phyloP scores from a whole-genome alignment of 2,113 vertebrate genomes.

The Lethenteron reissneri region DNA sequence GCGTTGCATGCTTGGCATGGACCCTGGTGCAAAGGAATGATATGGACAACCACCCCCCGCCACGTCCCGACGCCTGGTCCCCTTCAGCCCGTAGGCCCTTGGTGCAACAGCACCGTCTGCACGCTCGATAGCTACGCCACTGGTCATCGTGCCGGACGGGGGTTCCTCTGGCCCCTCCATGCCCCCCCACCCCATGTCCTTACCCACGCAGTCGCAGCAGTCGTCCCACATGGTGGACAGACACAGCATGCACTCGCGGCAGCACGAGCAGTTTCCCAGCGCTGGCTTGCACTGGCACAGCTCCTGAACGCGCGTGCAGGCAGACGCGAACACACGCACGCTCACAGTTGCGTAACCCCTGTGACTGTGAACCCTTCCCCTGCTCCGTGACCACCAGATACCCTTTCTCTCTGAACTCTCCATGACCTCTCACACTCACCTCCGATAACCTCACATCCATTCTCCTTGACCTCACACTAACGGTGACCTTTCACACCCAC shows the following conservation, averaged over 20 bases:
- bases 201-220: slow-evolving; percentile 95
- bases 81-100: not conserved
- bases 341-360: too few species aligned
- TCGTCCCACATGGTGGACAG: slow-evolving; percentile 88
- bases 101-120: not conserved
- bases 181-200: slow-evolving; percentile 17
- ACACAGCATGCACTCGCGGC: slow-evolving; percentile 95
- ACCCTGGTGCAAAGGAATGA: not conserved
- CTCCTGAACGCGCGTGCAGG: slow-evolving; percentile 28
- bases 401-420: too few species aligned
- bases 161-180: not conserved
- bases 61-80: not conserved
- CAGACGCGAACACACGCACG: not conserved
- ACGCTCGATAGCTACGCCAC: not conserved
- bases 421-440: too few species aligned
- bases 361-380: too few species aligned
- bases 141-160: not conserved
- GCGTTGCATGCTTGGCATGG: not conserved
- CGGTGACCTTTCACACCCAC: too few species aligned
- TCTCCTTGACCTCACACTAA: too few species aligned
- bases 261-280: slow-evolving; percentile 90
- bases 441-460: too few species aligned
- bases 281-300: slow-evolving; percentile 84
- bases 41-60: not conserved
- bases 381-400: too few species aligned